Evolutionary conservation across 2,888 invertebrate genomes (phyloP).

Genomic region (Pristionchus fissidentatus): DNA sequence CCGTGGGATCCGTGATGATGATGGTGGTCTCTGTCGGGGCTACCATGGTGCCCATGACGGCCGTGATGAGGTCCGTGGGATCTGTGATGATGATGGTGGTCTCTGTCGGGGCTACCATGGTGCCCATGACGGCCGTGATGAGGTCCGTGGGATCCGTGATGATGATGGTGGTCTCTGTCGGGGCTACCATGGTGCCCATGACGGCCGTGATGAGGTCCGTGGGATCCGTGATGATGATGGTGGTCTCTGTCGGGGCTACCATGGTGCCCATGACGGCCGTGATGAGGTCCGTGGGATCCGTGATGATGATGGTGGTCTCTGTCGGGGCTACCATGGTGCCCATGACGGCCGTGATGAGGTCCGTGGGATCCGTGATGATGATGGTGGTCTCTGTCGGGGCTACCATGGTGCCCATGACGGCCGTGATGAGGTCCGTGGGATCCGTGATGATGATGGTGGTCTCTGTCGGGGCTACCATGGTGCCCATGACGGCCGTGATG

Average conservation of each 20-base stretch:
- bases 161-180: conserved; percentile 3
- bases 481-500: neutral
- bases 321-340: neutral
- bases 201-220: neutral
- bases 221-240: neutral
- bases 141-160: neutral
- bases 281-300: no score
- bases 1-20: no score
- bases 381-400: neutral
- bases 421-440: neutral
- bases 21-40: neutral
- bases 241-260: neutral
- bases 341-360: no score
- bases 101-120: neutral
- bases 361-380: neutral
- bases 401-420: neutral
- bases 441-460: conserved; percentile 1
- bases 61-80: neutral
- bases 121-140: neutral
- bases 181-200: neutral
- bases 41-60: no score
- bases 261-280: conserved; percentile 4
- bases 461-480: neutral
- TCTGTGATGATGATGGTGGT: neutral
- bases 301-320: no score